Base-by-base conservation (phyloP, 2,888 invertebrate genomes). In the Patella ulyssiponensis region DNA sequence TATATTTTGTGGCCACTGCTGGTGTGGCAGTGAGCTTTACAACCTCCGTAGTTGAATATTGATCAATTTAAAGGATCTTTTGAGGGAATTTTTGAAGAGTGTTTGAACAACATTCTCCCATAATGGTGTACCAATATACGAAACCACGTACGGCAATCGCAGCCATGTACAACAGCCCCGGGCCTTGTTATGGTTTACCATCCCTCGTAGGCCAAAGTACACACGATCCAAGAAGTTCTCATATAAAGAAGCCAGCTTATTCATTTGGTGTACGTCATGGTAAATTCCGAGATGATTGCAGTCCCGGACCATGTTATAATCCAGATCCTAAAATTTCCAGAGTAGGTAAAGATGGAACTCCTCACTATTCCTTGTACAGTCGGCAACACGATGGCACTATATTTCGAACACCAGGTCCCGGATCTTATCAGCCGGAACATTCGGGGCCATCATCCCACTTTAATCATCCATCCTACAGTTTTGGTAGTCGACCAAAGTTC, bases 401-500 rank as follows among this genome's bases (percentile, higher is more conserved):
- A 23, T 85, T 85, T 79, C 77, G 77, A 51, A 83, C 84, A 11
- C 89, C 89, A 7, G 89, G 89, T 2, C 88, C 88, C 1, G 88
- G 87, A 0, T 81, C 86, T 23, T 88, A 88, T 80, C 76, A 74
- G n/a, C 86, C 87, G 11, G 86, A 87, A 75, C 71, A 69, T 5
- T 73, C 84, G 14, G 90, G 89, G n/a, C 87, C 87, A n/a, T 79
- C 86, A 2, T 82, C 88, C 20, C 82, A 86, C 51, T 80, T 75
- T 80, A 83, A 81, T 72, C 84, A 86, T 11, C 91, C 92, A 56
- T 81, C 84, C 27, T 91, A 89, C 84, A 86, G 88, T 81, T 90
- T 90, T 76, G 89, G 90, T 12, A 79, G 80, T 11, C 80, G 88
- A 69, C 85, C 84, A 74, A 77, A 81, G 69, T 80, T 81, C 72